phyloP scores from a whole-genome alignment of 2,113 vertebrate genomes.

The Natator depressus region DNA sequence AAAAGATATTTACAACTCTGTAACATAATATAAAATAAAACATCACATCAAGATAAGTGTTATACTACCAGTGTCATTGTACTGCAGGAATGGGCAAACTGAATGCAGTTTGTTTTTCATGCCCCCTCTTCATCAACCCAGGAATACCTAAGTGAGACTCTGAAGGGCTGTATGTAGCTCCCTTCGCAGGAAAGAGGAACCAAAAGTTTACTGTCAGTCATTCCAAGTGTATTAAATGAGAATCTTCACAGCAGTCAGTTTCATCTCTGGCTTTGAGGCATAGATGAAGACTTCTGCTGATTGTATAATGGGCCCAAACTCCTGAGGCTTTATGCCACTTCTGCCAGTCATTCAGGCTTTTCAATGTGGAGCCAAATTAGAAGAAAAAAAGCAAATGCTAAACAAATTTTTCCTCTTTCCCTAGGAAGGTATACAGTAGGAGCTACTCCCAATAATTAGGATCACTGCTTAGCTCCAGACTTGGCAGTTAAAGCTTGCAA shows the following conservation, averaged over 20 bases:
- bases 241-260: too few species aligned
- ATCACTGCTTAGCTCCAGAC: not conserved
- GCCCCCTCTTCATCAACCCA: constrained; percentile 7
- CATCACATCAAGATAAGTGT: not conserved
- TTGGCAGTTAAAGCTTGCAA: not conserved
- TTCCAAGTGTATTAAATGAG: too few species aligned
- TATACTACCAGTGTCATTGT: fast-evolving
- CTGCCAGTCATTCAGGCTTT: not conserved
- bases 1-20: not conserved
- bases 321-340: not conserved
- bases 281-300: not conserved
- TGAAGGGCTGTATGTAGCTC: fast-evolving
- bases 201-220: not conserved
- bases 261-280: not conserved
- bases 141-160: not conserved
- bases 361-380: not conserved
- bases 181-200: not conserved
- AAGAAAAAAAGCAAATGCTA: not conserved
- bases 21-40: too few species aligned
- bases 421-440: not conserved
- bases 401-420: not conserved
- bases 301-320: not conserved
- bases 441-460: not conserved
- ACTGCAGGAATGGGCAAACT: not conserved
- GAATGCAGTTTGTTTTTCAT: constrained; percentile 18